Conservation (phyloP, 1,140 invertebrate genomes). For the Myzus persicae region DNA sequence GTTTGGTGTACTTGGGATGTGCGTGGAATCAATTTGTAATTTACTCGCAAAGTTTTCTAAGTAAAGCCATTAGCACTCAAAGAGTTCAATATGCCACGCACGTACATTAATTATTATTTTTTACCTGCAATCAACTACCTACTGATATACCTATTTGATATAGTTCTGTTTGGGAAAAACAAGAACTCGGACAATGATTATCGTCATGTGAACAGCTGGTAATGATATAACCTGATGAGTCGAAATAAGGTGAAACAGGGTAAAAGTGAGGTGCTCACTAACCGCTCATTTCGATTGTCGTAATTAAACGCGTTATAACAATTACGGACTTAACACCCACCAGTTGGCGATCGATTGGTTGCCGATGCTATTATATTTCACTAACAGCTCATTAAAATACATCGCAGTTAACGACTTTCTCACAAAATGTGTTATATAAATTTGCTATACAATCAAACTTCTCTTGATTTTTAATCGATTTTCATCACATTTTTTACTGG, state of each 20-base stretch:
- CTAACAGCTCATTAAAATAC: not conserved
- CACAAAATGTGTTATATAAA: not conserved
- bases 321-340: not conserved
- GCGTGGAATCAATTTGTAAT: conserved; percentile 2
- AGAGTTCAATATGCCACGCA: not conserved
- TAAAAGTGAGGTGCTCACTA: not conserved
- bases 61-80: not conserved
- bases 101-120: not conserved
- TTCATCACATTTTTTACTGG: not conserved
- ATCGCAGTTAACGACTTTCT: not conserved
- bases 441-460: not conserved
- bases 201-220: not conserved
- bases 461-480: not conserved
- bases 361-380: not conserved
- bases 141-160: too few relatives aligned
- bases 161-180: not conserved
- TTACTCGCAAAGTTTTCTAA: conserved; percentile 18
- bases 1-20: not conserved
- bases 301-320: not conserved
- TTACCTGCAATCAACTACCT: not conserved
- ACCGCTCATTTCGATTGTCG: not conserved
- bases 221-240: not conserved
- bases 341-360: not conserved
- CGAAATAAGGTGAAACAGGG: not conserved
- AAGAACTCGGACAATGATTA: not conserved